Percentiles rank a stretch among this genome's conserved stretches.
Conservation (phyloP, 1,140 invertebrate species). For the Physella acuta region DNA sequence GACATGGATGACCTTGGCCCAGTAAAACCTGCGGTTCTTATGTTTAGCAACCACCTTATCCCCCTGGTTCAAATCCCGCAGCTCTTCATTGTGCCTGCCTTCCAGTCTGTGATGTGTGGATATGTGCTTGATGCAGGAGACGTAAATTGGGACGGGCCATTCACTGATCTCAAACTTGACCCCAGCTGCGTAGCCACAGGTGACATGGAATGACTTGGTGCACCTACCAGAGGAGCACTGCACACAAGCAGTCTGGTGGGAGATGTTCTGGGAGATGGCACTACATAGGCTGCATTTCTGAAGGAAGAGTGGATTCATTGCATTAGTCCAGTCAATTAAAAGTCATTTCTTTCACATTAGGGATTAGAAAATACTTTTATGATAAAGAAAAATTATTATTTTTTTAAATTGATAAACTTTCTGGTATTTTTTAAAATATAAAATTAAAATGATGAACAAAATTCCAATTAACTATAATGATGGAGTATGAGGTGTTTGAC, state of each 20-base stretch:
- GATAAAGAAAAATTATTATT: no score
- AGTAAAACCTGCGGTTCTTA: conserved; percentile 68
- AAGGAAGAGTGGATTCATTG: not conserved
- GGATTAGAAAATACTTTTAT: no score
- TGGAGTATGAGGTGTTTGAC: no score
- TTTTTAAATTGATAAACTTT: no score
- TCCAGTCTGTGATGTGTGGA: conserved; percentile 29
- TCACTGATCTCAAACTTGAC: conserved; percentile 60
- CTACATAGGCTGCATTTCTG: conserved; percentile 51
- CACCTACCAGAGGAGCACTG: conserved; percentile 62
- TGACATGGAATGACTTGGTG: conserved; percentile 61
- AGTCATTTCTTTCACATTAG: no score
- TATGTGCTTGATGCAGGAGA: conserved; percentile 62
- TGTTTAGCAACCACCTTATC: conserved; percentile 68
- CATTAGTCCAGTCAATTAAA: no score
- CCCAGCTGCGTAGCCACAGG: conserved; percentile 62
- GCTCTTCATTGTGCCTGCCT: conserved; percentile 27
- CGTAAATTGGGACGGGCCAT: conserved; percentile 61
- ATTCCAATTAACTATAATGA: no score
- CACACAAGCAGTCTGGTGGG: conserved; percentile 47
- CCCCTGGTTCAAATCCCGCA: conserved; percentile 50
- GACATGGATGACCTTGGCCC: conserved; percentile 63
- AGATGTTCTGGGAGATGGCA: conserved; percentile 13
- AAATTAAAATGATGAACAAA: no score
- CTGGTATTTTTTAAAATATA: no score